phyloP scores from a whole-genome alignment of 2,797 vertebrate species.

The Cossypha polioptera region DNA sequence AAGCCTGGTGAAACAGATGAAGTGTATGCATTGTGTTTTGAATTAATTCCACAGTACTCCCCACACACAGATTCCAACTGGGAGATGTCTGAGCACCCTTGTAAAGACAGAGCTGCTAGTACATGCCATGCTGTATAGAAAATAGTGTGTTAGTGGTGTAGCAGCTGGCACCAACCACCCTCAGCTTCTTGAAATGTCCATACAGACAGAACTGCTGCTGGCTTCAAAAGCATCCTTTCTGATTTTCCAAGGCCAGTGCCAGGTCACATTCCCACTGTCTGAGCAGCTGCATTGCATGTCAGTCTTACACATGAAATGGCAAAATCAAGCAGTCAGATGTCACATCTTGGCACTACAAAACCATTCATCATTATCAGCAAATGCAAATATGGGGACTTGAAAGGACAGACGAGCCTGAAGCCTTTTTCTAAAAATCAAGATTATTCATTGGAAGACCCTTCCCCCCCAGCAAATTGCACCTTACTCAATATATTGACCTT shows the following conservation, averaged over 20 bases:
- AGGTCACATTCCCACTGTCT: neutral
- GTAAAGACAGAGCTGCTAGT: neutral
- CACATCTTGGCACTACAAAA: neutral
- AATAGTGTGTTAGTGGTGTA: neutral
- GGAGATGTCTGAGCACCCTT: neutral
- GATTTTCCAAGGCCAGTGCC: neutral
- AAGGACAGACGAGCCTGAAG: neutral
- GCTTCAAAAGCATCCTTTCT: neutral
- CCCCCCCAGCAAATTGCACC: neutral
- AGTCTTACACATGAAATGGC: neutral
- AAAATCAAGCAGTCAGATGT: conserved; percentile 16
- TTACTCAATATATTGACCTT: conserved; percentile 23
- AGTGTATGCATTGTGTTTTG: neutral
- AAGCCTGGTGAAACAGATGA: neutral
- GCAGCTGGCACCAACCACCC: neutral
- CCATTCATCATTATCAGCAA: neutral
- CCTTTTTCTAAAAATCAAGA: neutral
- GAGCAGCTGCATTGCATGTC: neutral
- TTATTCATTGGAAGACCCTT: neutral
- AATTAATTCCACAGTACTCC: neutral
- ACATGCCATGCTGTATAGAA: neutral
- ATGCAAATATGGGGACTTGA: neutral
- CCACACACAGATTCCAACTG: neutral
- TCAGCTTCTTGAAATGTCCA: neutral
- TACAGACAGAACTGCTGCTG: neutral